Conservation (phyloP, 2,888 invertebrate genomes). For the Lasioglossum malachurum region DNA sequence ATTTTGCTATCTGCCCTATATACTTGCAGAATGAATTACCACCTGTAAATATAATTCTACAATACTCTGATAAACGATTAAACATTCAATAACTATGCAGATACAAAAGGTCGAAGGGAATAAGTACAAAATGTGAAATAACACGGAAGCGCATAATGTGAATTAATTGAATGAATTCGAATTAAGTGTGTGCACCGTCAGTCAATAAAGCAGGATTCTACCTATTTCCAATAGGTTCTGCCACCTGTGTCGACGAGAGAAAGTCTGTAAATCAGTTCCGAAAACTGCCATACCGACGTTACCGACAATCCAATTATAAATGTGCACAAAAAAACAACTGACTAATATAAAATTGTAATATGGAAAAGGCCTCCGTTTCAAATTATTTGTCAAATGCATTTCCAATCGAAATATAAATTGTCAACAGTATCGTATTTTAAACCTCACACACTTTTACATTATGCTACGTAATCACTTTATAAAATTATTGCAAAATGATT, state of each 20-base stretch:
- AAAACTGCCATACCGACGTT: neutral
- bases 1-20: neutral
- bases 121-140: neutral
- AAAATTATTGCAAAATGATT: slow-evolving; percentile 32
- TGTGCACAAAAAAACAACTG: slow-evolving; percentile 29
- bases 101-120: neutral
- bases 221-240: slow-evolving; percentile 46
- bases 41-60: neutral
- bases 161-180: neutral
- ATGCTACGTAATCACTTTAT: slow-evolving; percentile 43
- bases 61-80: neutral
- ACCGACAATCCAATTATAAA: neutral
- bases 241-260: slow-evolving; percentile 36
- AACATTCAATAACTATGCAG: neutral
- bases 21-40: neutral
- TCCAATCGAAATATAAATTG: neutral
- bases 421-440: neutral
- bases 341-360: slow-evolving; percentile 22
- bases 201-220: slow-evolving; percentile 27
- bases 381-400: slow-evolving; percentile 41
- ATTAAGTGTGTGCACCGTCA: neutral
- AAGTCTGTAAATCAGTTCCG: slow-evolving; percentile 22
- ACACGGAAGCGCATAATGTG: neutral
- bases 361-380: slow-evolving; percentile 9
- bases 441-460: neutral